Base-by-base conservation (phyloP, 2,113 vertebrate genomes). In the Myodes glareolus region DNA sequence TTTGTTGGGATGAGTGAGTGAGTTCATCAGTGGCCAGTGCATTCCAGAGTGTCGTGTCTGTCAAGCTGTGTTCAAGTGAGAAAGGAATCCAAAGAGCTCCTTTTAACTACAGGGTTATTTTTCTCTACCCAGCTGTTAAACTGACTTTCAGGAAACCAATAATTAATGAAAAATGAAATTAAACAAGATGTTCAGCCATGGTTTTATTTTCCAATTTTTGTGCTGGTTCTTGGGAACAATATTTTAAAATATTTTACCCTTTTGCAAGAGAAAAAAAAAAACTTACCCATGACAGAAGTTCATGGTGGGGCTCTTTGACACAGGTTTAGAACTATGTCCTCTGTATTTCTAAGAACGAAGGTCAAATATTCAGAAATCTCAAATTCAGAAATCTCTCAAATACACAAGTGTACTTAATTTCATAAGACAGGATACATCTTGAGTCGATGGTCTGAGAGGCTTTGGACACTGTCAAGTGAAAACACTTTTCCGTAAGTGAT, bases 161-260 rank as follows among this genome's bases (percentile, higher is more conserved):
- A 94, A 88, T 76, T 98, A 78, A 97, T 50, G 16, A 89, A 88
- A 70, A 77, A 45, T 72, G 89, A 95, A 97, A 96, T 97, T 96
- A 95, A 92, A 55, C 63, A 94, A 96, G 89, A 96, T 82, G 92
- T 84, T 97, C 91, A 96, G 42, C 97, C 94, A 96, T 8, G 75
- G 16, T 33, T 97, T 96, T 95, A 92, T 92, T 94, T 97, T 85
- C 55, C 77, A 89, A n/a, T 87, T 96, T 76, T 47, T 86, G 45
- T 92, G 67, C 55, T 67, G 58, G 63, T 68, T 96, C 92, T 92
- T 61, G 21, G 86, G 97, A 95, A 19, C 31, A 16, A 25, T 86
- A 31, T 68, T 95, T 58, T 63, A 88, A 92, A 92, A 78, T 27
- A 45, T 70, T 91, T 95, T 91, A 61, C 42, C 50, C 25, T 19